phyloP scores from a whole-genome alignment of 2,888 invertebrate genomes.

The Torymus tubicola region DNA sequence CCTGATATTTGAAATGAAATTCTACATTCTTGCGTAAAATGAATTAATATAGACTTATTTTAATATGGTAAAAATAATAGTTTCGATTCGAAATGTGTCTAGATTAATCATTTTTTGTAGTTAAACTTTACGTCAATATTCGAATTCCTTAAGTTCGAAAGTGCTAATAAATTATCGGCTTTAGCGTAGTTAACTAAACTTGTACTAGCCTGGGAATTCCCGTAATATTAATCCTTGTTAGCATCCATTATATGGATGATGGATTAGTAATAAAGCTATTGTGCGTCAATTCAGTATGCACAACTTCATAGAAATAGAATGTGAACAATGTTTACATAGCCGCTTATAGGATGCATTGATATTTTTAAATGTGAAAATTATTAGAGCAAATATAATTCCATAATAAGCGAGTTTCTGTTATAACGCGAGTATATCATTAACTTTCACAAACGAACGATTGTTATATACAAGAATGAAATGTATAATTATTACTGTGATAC shows the following conservation, averaged over 20 bases:
- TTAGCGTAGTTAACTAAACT: neutral
- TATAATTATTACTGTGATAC: too few relatives aligned
- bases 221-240: conserved; percentile 17
- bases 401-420: neutral
- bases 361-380: conserved; percentile 4
- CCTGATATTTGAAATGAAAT: too few relatives aligned
- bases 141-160: neutral
- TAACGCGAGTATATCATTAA: too few relatives aligned
- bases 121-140: too few relatives aligned
- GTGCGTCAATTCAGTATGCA: neutral
- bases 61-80: too few relatives aligned
- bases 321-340: conserved; percentile 20
- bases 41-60: too few relatives aligned
- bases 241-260: conserved; percentile 23
- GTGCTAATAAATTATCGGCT: conserved; percentile 24
- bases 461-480: too few relatives aligned
- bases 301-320: neutral
- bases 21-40: too few relatives aligned
- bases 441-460: too few relatives aligned
- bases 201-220: conserved; percentile 2
- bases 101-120: too few relatives aligned
- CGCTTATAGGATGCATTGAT: neutral
- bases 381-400: neutral
- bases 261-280: conserved; percentile 22
- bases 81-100: too few relatives aligned